Base-by-base conservation (phyloP, 1,140 invertebrate species). In the Pseudomyrmex concolor region DNA sequence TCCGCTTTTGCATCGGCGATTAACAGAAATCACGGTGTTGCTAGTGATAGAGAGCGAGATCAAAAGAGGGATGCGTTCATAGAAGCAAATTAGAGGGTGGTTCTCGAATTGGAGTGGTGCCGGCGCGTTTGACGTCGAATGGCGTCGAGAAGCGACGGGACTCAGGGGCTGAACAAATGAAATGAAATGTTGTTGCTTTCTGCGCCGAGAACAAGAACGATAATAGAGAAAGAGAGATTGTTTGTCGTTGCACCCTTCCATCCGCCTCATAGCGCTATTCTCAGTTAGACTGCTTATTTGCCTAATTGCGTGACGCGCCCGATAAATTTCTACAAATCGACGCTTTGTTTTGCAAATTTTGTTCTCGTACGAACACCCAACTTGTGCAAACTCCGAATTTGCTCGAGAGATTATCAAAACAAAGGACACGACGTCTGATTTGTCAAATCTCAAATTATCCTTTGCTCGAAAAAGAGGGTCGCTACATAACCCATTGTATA, bases 11-110 rank as follows among this genome's bases (percentile, higher is more conserved):
- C 72, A 87, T 84, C 50, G 51, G 4, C 67, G 85, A 87, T 87
- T 86, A 87, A 48, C 60, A 68, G 22, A 74, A 80, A 77, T 80
- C 59, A 48, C 34, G 57, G n/a, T 60, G 73, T 72, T 51, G 82
- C 54, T 51, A 45, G 70, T 83, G 85, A 78, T 84, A 87, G 57
- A 84, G 25, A 78, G 45, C 34, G 17, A 76, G 70, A 84, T 84
- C 82, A 84, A 87, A 87, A 88, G 85, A 78, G 86, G 70, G 22
- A 85, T 83, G 84, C 83, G 62, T 87, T 90, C 84, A 88, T 89
- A 90, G 91, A 86, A 92, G 91, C 92, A 93, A 93, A 94, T 94
- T 94, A 93, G 92, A 93, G 92, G 91, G 92, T 92, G 91, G 91
- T 93, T 90, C 85, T 90, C 85, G 90, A 89, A 91, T 91, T 83